A percentile compares a stretch with the other conserved stretches of the same genome.
These are phyloP conservation scores for Myzus persicae DNA, from an alignment of 1,140 invertebrate species.

Conservation along the genomic window DNA sequence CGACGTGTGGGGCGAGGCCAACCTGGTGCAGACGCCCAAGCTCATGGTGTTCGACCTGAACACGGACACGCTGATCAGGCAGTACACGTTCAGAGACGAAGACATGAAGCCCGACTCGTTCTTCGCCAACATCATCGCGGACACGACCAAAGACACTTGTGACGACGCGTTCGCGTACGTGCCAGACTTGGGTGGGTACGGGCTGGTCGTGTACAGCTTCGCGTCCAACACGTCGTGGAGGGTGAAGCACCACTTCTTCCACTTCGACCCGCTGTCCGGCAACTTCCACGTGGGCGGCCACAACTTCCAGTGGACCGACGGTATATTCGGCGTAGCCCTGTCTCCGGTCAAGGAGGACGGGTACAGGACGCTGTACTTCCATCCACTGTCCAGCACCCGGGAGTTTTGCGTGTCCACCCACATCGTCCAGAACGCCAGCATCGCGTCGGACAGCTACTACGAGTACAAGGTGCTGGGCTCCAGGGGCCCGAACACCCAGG, in stretches of 20 bases:
- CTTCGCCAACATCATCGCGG: constrained; percentile 79
- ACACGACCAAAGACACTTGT: constrained; percentile 73
- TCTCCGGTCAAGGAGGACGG: constrained; percentile 70
- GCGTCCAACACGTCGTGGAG: constrained; percentile 78
- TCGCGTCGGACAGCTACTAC: constrained; percentile 69
- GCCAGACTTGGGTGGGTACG: constrained; percentile 77
- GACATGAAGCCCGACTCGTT: constrained; percentile 75
- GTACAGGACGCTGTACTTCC: constrained; percentile 78
- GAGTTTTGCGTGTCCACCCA: constrained; percentile 70
- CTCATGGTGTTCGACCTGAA: constrained; percentile 78
- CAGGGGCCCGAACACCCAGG: constrained; percentile 75
- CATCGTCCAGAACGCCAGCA: constrained; percentile 74
- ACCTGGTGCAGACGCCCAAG: constrained; percentile 68
- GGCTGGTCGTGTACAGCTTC: constrained; percentile 77
- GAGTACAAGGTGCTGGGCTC: constrained; percentile 75
- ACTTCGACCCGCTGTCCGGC: constrained; percentile 78
- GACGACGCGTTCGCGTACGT: constrained; percentile 78
- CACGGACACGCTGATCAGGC: constrained; percentile 73
- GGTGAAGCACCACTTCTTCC: constrained; percentile 80
- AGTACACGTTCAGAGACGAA: constrained; percentile 70
- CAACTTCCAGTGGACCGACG: constrained; percentile 79
- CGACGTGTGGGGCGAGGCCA: constrained; percentile 70
- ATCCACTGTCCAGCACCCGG: constrained; percentile 76
- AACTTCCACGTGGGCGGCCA: constrained; percentile 75
- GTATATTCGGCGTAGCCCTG: constrained; percentile 76